phyloP scores from a whole-genome alignment of 2,888 invertebrate species.

The Platycheirus rosarum region DNA sequence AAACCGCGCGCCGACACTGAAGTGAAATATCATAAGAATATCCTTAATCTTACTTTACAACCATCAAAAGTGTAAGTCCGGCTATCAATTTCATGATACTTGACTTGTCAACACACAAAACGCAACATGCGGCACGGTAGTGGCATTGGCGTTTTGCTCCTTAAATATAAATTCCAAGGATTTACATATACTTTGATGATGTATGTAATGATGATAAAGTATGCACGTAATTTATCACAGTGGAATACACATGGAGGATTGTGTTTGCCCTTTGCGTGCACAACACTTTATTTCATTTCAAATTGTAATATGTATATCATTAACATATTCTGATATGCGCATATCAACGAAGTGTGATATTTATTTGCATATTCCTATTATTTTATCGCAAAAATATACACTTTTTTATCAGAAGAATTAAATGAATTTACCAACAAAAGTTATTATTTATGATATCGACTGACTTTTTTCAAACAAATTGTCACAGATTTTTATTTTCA shows the following conservation, averaged over 20 bases:
- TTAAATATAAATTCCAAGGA: slow-evolving; percentile 20
- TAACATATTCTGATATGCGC: slow-evolving; percentile 51
- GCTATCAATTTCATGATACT: slow-evolving; percentile 25
- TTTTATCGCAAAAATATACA: slow-evolving; percentile 37
- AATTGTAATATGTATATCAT: slow-evolving; percentile 36
- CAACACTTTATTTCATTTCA: slow-evolving; percentile 39
- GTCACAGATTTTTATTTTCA: slow-evolving; percentile 8
- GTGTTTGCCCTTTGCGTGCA: not conserved
- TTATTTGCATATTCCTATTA: slow-evolving; percentile 24
- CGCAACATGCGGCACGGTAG: not conserved
- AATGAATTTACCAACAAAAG: slow-evolving; percentile 38
- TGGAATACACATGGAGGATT: not conserved
- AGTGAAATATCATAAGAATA: slow-evolving; percentile 17
- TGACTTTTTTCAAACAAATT: slow-evolving; percentile 36
- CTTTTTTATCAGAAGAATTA: slow-evolving; percentile 35
- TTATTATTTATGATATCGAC: slow-evolving; percentile 13
- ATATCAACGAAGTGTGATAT: slow-evolving; percentile 38
- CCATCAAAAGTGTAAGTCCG: slow-evolving; percentile 22
- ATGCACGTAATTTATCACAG: slow-evolving; percentile 32
- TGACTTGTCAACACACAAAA: slow-evolving; percentile 19
- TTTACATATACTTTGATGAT: slow-evolving; percentile 34
- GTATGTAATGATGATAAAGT: slow-evolving; percentile 42
- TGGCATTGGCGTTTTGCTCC: slow-evolving; percentile 16
- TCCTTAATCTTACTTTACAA: slow-evolving; percentile 24
- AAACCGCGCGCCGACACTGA: not conserved